Conservation (phyloP, 2,888 invertebrate genomes). For the Tiliacea citrago region DNA sequence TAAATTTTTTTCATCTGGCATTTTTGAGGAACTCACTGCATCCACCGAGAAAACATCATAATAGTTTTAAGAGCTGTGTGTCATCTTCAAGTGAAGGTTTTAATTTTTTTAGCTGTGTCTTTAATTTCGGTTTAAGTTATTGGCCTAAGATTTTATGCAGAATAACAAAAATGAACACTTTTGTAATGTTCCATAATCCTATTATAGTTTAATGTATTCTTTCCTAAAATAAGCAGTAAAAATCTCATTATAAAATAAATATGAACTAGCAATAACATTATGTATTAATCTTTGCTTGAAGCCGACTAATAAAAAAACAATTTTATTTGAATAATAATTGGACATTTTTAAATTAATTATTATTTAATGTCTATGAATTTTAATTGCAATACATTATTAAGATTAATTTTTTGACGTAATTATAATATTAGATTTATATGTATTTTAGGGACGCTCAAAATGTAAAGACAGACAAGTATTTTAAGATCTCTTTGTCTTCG, state of each 20-base stretch:
- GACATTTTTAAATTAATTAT: slow-evolving; percentile 63
- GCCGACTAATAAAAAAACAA: slow-evolving; percentile 52
- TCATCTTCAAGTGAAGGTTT: slow-evolving; percentile 66
- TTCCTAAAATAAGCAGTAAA: slow-evolving; percentile 2
- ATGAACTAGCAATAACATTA: neutral
- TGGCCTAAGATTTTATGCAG: neutral
- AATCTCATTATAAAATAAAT: slow-evolving; percentile 24
- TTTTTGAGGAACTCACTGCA: slow-evolving; percentile 57
- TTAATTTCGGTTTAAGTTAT: too few relatives aligned
- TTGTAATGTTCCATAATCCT: neutral
- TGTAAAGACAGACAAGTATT: slow-evolving; percentile 76
- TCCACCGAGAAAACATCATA: slow-evolving; percentile 71
- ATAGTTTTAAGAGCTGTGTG: slow-evolving; percentile 59
- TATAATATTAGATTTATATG: slow-evolving; percentile 66
- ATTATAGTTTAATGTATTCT: neutral
- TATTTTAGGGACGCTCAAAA: slow-evolving; percentile 82
- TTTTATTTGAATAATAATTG: slow-evolving; percentile 63
- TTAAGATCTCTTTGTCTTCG: slow-evolving; percentile 72
- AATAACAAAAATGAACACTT: neutral
- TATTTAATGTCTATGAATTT: slow-evolving; percentile 71
- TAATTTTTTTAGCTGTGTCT: neutral
- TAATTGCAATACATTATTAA: slow-evolving; percentile 74
- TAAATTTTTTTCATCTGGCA: slow-evolving; percentile 40
- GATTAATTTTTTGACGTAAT: slow-evolving; percentile 67
- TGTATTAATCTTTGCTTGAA: slow-evolving; percentile 65